Evolutionary conservation across 2,888 invertebrate genomes (phyloP), one percentile per base, ranked within the genome.

Genomic region (Thyatira batis): DNA sequence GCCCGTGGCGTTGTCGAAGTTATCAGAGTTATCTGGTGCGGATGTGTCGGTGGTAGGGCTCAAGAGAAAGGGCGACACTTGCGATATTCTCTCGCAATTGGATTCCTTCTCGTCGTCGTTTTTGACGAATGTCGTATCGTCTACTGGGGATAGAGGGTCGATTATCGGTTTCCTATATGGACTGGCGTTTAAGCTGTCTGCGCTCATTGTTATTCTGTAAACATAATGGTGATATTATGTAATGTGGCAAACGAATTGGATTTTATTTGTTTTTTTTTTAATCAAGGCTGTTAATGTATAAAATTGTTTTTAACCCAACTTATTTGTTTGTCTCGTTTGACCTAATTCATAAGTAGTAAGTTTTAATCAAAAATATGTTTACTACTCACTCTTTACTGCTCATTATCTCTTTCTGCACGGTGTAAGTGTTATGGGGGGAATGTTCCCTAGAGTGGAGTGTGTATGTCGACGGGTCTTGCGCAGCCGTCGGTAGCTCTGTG

Each of bases 141-240:
- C 80, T 65, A 85, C 72, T 13, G 84, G 81, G 1, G 84, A 84
- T 13, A 67, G 62, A n/a, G 53, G 20, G 11, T 78, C 74, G 50
- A 67, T 66, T 48, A 70, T 67, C 1, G 58, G 65, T 45, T 79
- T 78, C 56, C 82, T 85, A 43, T 68, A 70, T 2, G 84, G 87
- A 62, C 87, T 89, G 63, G 74, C 85, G 77, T 92, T 92, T 61
- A 92, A 78, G 65, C 92, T 92, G 72, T 92, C 92, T 45, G 85
- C 89, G 69, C 92, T 92, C 88, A 92, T 90, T 39, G 92, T 89
- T 45, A 85, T 72, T 70, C 92, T 92, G 83, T 13, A 74, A 81
- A 55, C 51, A 60, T 55, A 54, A 53, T 50, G 52, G 52, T 50
- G 48, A 49, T 33, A 8, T 43, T 28, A 51, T 54, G 45, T 48